phyloP scores from a whole-genome alignment of 2,888 invertebrate species.

The Aporophyla nigra region DNA sequence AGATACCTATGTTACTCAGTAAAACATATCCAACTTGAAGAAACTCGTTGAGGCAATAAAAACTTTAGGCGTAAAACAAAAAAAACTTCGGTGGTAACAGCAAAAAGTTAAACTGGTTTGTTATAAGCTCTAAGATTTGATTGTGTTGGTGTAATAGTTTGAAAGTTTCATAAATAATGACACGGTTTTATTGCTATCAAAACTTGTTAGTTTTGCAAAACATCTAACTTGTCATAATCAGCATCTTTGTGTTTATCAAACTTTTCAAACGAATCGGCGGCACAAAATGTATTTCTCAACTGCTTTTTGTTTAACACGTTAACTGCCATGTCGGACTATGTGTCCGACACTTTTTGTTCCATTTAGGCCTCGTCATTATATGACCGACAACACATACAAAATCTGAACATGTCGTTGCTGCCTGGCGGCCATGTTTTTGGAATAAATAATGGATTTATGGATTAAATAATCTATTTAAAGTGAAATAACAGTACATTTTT shows the following conservation, averaged over 20 bases:
- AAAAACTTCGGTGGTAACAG: slow-evolving; percentile 51
- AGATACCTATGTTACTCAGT: slow-evolving; percentile 12
- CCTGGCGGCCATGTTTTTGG: too few species aligned
- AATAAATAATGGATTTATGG: too few species aligned
- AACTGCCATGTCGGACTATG: too few species aligned
- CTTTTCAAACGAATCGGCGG: not conserved
- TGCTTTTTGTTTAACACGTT: not conserved
- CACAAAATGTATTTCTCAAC: not conserved
- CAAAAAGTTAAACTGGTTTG: slow-evolving; percentile 45
- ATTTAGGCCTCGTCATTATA: too few species aligned
- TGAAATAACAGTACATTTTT: too few species aligned
- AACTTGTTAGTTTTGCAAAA: not conserved
- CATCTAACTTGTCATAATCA: too few species aligned
- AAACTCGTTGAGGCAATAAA: slow-evolving; percentile 58
- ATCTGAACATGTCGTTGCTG: too few species aligned
- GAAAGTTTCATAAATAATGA: slow-evolving; percentile 5
- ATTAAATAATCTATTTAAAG: too few species aligned
- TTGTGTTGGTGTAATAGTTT: slow-evolving; percentile 26
- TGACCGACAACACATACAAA: too few species aligned
- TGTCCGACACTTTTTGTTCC: too few species aligned
- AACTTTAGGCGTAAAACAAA: slow-evolving; percentile 62
- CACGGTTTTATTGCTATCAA: not conserved
- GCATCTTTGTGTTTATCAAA: not conserved
- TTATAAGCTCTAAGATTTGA: slow-evolving; percentile 44
- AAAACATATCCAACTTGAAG: slow-evolving; percentile 40